Evolutionary conservation across 2,888 invertebrate species (phyloP).

Genomic region (Luperina nickerlii): DNA sequence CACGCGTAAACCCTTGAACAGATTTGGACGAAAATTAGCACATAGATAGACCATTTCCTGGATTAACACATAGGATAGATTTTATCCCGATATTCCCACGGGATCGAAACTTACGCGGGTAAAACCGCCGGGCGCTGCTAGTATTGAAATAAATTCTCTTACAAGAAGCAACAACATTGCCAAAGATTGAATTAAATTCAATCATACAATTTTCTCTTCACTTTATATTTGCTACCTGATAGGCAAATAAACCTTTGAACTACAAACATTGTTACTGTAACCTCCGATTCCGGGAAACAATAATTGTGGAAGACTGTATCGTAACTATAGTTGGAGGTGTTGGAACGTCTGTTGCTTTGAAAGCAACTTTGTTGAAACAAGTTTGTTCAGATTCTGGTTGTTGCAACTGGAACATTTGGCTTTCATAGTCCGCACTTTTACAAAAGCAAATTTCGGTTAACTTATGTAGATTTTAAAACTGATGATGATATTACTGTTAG

Average conservation of each 20-base stretch:
- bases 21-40: too few species aligned
- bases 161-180: neutral
- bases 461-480: neutral
- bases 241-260: slow-evolving; percentile 4
- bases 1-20: too few species aligned
- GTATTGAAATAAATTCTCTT: neutral
- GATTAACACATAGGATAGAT: too few species aligned
- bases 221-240: neutral
- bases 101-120: too few species aligned
- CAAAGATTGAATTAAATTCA: neutral
- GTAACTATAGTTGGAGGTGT: neutral
- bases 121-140: too few species aligned
- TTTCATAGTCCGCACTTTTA: slow-evolving; percentile 1
- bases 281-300: slow-evolving; percentile 7
- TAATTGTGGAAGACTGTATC: slow-evolving; percentile 16
- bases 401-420: neutral
- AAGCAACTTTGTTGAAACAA: neutral
- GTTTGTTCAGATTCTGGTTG: neutral
- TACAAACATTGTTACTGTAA: neutral
- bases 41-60: too few species aligned
- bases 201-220: slow-evolving; percentile 9
- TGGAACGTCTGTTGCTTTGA: neutral
- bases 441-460: neutral
- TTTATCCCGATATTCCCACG: too few species aligned
- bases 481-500: too few species aligned